Conservation (phyloP, 2,888 invertebrate species). For the Acleris sparsana region DNA sequence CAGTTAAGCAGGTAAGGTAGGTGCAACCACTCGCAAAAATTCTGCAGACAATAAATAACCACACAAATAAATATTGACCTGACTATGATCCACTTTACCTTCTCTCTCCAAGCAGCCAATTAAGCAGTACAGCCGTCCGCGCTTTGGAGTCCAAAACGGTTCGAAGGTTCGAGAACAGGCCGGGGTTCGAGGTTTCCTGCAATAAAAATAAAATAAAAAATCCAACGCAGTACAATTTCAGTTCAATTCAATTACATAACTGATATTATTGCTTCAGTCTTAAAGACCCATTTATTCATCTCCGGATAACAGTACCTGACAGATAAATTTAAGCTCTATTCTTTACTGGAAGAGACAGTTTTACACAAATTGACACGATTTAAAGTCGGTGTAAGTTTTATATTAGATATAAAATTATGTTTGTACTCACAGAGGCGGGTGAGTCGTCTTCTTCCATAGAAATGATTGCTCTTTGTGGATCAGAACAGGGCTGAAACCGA, state of each 20-base stretch:
- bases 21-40: not conserved
- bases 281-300: too few relatives aligned
- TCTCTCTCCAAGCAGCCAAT: slow-evolving; percentile 81
- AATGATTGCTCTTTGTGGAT: slow-evolving; percentile 91
- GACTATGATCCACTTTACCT: slow-evolving; percentile 52
- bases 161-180: slow-evolving; percentile 91
- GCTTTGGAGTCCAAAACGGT: slow-evolving; percentile 93
- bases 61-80: not conserved
- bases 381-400: too few relatives aligned
- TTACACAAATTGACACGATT: too few relatives aligned
- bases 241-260: too few relatives aligned
- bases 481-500: slow-evolving; percentile 67
- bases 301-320: too few relatives aligned
- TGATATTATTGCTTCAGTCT: too few relatives aligned
- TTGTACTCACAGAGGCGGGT: slow-evolving; percentile 89
- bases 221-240: too few relatives aligned
- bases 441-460: slow-evolving; percentile 98
- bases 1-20: not conserved
- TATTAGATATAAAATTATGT: not conserved
- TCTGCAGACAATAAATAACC: not conserved
- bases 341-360: too few relatives aligned
- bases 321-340: too few relatives aligned
- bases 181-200: slow-evolving; percentile 91
- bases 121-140: slow-evolving; percentile 96
- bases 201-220: too few relatives aligned